Conservation (phyloP, 1,140 invertebrate species). For the Diorhabda elongata region DNA sequence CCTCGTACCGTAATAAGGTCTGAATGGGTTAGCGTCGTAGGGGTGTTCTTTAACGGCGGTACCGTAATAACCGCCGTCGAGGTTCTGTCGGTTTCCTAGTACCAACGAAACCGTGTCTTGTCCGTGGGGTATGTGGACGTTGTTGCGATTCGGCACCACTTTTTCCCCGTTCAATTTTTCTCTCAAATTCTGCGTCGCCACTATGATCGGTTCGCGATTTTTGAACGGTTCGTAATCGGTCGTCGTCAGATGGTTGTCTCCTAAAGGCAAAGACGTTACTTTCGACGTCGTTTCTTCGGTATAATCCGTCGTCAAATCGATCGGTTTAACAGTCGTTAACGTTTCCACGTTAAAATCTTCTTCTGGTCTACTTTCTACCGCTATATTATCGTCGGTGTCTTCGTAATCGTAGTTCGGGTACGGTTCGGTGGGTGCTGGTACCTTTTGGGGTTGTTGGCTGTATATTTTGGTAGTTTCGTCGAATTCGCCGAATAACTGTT, state of each 20-base stretch:
- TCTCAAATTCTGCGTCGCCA: slow-evolving; percentile 41
- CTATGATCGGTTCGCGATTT: slow-evolving; percentile 39
- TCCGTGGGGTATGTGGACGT: slow-evolving; percentile 59
- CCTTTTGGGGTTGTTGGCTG: not conserved
- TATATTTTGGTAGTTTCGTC: slow-evolving; percentile 29
- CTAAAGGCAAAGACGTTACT: slow-evolving; percentile 45
- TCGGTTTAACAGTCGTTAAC: slow-evolving; percentile 13
- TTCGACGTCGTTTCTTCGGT: slow-evolving; percentile 23
- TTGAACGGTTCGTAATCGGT: slow-evolving; percentile 10
- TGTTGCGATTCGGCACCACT: slow-evolving; percentile 53
- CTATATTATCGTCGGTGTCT: slow-evolving; percentile 36
- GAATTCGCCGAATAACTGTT: slow-evolving; percentile 45
- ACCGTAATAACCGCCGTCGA: slow-evolving; percentile 52
- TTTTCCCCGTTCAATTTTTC: slow-evolving; percentile 45
- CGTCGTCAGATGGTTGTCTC: slow-evolving; percentile 41
- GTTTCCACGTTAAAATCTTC: slow-evolving; percentile 27
- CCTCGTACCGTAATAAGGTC: slow-evolving; percentile 33
- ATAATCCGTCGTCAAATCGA: slow-evolving; percentile 17
- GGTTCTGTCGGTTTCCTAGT: slow-evolving; percentile 58
- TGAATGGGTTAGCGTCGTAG: slow-evolving; percentile 46
- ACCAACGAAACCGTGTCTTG: slow-evolving; percentile 63
- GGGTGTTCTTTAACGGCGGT: slow-evolving; percentile 49
- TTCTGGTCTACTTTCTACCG: slow-evolving; percentile 33
- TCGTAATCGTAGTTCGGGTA: slow-evolving; percentile 39
- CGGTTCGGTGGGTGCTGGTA: slow-evolving; percentile 24